Evolutionary conservation across 1,140 invertebrate genomes (phyloP), one percentile per base, ranked within the genome.

Genomic region (Neodiprion virginianus): DNA sequence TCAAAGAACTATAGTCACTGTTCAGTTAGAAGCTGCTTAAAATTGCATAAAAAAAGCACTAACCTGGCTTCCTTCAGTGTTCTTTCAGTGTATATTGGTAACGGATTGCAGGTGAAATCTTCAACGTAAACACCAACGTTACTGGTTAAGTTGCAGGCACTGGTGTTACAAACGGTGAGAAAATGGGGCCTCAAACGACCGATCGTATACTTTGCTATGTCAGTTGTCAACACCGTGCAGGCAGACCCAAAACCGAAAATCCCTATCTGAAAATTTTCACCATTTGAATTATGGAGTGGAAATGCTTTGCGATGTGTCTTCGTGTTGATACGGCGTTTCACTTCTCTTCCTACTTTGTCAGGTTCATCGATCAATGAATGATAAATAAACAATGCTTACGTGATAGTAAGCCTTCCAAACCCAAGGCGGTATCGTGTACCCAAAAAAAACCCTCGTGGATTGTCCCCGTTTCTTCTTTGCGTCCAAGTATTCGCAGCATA

Each of bases 141-240:
- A 28, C 84, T 83, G 0, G 88, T 76, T 49, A 89, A 76, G 7
- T 77, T 81, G 77, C 93, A 94, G 67, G 94, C 86, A 65, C 90
- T 84, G 0, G 94, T 94, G 48, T 89, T 82, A 79, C 94, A 96
- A 14, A 95, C 89, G 78, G 90, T 90, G 77, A 97, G 92, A 88
- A 99, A 99, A 88, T 99, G 96, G 9, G 98, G 98, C 78, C 98
- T 89, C 73, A 99, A 88, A 69, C 97, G 90, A 47, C 98, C 98
- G 75, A 99, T 93, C 1, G 94, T 93, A 81, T 98, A 98, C 87
- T 98, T 99, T 28, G 94, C 95, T 78, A 98, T 92, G 81, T 98
- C 96, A 7, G 96, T 97, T 8, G 93, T 92, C 14, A 97, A 86
- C 85, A 96, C 94, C 69, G 93, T 95, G 75, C 93, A 92, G 1